phyloP scores from a whole-genome alignment of 2,797 vertebrate genomes.

The Nannoperca australis region DNA sequence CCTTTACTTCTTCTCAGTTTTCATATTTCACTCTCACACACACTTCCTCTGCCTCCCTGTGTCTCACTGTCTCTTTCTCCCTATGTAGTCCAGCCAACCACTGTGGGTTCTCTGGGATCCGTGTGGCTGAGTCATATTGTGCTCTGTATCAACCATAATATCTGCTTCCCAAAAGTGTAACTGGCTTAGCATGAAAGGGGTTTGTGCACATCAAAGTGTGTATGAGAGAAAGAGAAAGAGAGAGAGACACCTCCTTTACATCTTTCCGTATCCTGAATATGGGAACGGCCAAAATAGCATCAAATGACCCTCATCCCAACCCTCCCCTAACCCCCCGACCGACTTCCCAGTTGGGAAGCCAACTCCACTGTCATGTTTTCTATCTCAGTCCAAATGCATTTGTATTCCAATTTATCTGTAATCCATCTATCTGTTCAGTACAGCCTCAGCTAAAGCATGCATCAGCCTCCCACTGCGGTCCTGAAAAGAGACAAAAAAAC shows the following conservation, averaged over 20 bases:
- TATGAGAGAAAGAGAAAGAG: not conserved
- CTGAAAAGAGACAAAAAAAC: slow-evolving; percentile 10
- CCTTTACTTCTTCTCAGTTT: slow-evolving; percentile 39
- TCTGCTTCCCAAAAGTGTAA: slow-evolving; percentile 81
- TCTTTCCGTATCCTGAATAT: slow-evolving; percentile 62
- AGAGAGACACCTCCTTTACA: slow-evolving; percentile 49
- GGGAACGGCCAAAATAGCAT: slow-evolving; percentile 68
- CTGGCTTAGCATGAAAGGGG: slow-evolving; percentile 79
- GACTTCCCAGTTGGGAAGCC: slow-evolving; percentile 47
- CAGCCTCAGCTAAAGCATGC: slow-evolving; percentile 32
- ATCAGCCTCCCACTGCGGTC: slow-evolving; percentile 39
- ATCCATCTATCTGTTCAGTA: slow-evolving; percentile 56
- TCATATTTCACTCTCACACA: slow-evolving; percentile 23
- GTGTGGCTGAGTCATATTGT: slow-evolving; percentile 77
- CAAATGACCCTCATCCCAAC: slow-evolving; percentile 70
- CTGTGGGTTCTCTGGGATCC: slow-evolving; percentile 74
- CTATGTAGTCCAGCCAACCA: slow-evolving; percentile 60
- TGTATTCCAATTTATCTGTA: slow-evolving; percentile 59
- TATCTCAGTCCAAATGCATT: slow-evolving; percentile 46
- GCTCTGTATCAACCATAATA: slow-evolving; percentile 69
- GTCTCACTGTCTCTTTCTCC: slow-evolving; percentile 29
- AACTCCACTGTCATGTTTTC: slow-evolving; percentile 37
- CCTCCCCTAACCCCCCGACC: slow-evolving; percentile 16
- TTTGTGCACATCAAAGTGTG: slow-evolving; percentile 28
- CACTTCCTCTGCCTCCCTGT: slow-evolving; percentile 32